A percentile compares a stretch with the other conserved stretches of the same genome.
Conservation (phyloP, 2,888 invertebrate species). For the Bursaphelenchus okinawaensis region DNA sequence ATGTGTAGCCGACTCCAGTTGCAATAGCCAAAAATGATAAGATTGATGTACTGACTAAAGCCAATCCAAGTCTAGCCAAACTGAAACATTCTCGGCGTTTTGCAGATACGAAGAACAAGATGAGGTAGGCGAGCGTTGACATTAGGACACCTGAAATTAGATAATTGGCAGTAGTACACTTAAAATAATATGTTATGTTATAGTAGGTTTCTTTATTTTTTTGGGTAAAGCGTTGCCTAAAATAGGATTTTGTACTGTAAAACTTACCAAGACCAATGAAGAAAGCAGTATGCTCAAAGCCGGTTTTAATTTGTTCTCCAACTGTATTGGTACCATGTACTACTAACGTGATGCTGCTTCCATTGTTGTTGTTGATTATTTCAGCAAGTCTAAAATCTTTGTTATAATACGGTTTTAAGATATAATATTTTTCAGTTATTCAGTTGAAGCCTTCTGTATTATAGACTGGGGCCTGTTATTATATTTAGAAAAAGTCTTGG, state of each 20-base stretch:
- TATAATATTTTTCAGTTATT: too few species aligned
- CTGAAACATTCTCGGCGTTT: neutral
- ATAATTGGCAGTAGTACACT: conserved; percentile 1
- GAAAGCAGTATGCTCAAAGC: conserved; percentile 13
- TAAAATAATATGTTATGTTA: too few species aligned
- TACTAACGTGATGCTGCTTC: conserved; percentile 12
- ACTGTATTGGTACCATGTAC: conserved; percentile 28
- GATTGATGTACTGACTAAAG: neutral
- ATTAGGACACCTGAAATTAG: neutral
- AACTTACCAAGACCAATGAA: conserved; percentile 9
- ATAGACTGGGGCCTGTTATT: too few species aligned
- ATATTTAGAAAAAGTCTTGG: too few species aligned
- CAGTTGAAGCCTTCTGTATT: too few species aligned
- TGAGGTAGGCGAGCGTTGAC: neutral
- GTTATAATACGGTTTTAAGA: too few species aligned
- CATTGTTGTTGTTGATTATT: conserved; percentile 20
- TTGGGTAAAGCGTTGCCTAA: too few species aligned
- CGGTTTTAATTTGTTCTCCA: conserved; percentile 21
- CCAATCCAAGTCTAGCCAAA: neutral
- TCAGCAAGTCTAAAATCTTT: neutral
- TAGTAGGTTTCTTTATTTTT: too few species aligned
- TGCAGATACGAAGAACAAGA: conserved; percentile 1
- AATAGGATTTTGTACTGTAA: neutral
- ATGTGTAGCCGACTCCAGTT: conserved; percentile 12
- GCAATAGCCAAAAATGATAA: conserved; percentile 2